Evolutionary conservation across 1,140 invertebrate genomes (phyloP), one percentile per base, ranked within the genome.

Genomic region (Anastatus disparis): DNA sequence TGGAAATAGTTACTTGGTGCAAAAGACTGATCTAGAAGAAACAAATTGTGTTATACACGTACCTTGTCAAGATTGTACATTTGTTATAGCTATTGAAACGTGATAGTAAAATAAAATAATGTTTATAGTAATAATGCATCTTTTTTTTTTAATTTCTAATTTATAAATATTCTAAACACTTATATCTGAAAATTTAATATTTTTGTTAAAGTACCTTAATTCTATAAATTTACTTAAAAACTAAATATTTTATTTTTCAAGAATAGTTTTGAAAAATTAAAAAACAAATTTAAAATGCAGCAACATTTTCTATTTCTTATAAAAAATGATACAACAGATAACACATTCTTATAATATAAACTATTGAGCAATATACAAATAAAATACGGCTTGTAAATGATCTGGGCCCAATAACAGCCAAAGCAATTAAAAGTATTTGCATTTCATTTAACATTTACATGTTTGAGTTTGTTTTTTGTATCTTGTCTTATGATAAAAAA

Each of bases 31-130:
- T 59, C 69, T 87, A 55, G 56, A 78, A 20, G 74, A 85, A 40
- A 76, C 81, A 55, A 82, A 89, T 75, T 82, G 86, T 71, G 73
- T 86, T 10, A 64, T 83, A 40, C 72, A 83, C 1, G 81, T 92
- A 62, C 84, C 84, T 42, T 93, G 91, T 82, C 86, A 89, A 76
- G 89, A 91, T 76, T 93, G 91, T 82, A 91, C 90, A 8, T 88
- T 91, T 78, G 82, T 85, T 67, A 88, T 92, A 73, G 77, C 88
- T 77, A 82, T 92, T 29, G 85, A 86, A 79, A 84, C 80, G 67
- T 82, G 68, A 78, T 52, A 56, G 24, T 24, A 17, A 55, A 55
- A 20, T 55, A 31, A 27, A 27, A 26, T 52, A 27, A 52, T 26
- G 27, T 48, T 48, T n/a, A n/a, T n/a, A n/a, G n/a, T n/a, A n/a